phyloP scores from a whole-genome alignment of 1,140 invertebrate species.

The Brachystomella parvula region DNA sequence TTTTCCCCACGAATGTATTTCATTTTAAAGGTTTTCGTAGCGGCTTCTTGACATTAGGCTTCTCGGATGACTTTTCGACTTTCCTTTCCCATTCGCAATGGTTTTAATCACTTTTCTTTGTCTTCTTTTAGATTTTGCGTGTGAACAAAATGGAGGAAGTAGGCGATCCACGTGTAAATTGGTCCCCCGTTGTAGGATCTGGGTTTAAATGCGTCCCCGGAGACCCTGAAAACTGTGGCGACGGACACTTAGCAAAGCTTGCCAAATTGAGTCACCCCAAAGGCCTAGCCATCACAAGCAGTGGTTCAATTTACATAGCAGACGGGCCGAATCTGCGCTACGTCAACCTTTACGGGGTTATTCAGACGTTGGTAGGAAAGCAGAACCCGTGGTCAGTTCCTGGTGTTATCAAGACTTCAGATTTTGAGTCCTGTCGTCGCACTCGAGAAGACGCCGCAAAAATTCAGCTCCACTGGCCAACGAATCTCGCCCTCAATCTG shows the following conservation, averaged over 20 bases:
- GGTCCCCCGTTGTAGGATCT: slow-evolving; percentile 83
- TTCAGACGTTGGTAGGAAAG: slow-evolving; percentile 86
- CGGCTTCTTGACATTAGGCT: too few relatives aligned
- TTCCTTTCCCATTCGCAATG: too few relatives aligned
- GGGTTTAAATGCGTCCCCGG: slow-evolving; percentile 86
- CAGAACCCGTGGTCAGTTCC: slow-evolving; percentile 63
- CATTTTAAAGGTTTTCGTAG: too few relatives aligned
- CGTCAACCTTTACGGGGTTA: slow-evolving; percentile 81
- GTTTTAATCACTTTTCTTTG: neutral
- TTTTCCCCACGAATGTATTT: too few relatives aligned
- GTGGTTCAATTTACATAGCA: slow-evolving; percentile 87
- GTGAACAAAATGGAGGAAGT: slow-evolving; percentile 66
- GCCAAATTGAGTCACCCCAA: slow-evolving; percentile 93
- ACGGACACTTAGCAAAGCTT: slow-evolving; percentile 77
- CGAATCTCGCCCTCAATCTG: slow-evolving; percentile 81
- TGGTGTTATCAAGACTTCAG: slow-evolving; percentile 24
- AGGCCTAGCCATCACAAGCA: slow-evolving; percentile 78
- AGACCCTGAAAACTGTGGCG: slow-evolving; percentile 79
- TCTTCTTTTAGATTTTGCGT: slow-evolving; percentile 52
- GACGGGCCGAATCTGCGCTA: slow-evolving; percentile 87
- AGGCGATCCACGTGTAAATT: slow-evolving; percentile 71
- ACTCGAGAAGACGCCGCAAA: slow-evolving; percentile 26
- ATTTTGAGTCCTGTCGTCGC: slow-evolving; percentile 34
- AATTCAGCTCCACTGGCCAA: slow-evolving; percentile 91
- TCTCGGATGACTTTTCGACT: too few relatives aligned